A percentile compares a stretch with the other conserved stretches of the same genome.
Conservation (phyloP, 2,113 vertebrate species). For the Paradoxurus hermaphroditus region DNA sequence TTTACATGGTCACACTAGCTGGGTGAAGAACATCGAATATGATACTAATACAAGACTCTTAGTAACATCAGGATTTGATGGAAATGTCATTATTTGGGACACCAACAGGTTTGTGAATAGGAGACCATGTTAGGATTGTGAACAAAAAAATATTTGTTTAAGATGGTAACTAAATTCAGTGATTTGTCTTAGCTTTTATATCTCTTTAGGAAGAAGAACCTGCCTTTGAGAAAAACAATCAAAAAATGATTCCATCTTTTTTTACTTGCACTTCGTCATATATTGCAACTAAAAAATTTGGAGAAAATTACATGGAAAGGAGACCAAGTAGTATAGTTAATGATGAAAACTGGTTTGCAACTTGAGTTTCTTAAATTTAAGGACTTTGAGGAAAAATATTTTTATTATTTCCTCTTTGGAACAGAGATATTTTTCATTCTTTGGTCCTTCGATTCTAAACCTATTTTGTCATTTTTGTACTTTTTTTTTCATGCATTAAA, state of each 20-base stretch:
- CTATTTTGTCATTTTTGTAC: slow-evolving; percentile 31
- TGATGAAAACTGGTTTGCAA: slow-evolving; percentile 51
- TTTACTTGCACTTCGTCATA: slow-evolving; percentile 11
- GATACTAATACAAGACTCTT: slow-evolving; percentile 97
- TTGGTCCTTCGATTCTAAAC: slow-evolving; percentile 34
- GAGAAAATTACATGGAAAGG: neutral
- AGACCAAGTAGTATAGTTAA: slow-evolving; percentile 22
- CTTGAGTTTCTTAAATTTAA: slow-evolving; percentile 20
- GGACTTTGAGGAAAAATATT: slow-evolving; percentile 19
- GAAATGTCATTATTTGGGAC: slow-evolving; percentile 99
- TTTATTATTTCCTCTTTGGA: slow-evolving; percentile 40
- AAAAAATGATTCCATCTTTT: neutral
- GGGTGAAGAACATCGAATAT: slow-evolving; percentile 99
- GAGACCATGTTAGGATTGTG: slow-evolving; percentile 49
- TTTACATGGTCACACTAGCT: slow-evolving; percentile 97
- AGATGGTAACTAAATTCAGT: slow-evolving; percentile 18
- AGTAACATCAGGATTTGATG: slow-evolving; percentile 98
- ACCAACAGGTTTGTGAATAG: slow-evolving; percentile 91
- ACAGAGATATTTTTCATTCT: slow-evolving; percentile 16
- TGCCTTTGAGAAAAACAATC: neutral
- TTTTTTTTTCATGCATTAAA: slow-evolving; percentile 33
- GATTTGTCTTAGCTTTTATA: neutral
- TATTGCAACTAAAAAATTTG: neutral
- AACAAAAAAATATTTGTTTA: slow-evolving; percentile 33
- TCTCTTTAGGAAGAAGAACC: slow-evolving; percentile 26